These are phyloP conservation scores for Echiichthys vipera DNA, from an alignment of 2,797 vertebrate genomes.

Conservation along the genomic window DNA sequence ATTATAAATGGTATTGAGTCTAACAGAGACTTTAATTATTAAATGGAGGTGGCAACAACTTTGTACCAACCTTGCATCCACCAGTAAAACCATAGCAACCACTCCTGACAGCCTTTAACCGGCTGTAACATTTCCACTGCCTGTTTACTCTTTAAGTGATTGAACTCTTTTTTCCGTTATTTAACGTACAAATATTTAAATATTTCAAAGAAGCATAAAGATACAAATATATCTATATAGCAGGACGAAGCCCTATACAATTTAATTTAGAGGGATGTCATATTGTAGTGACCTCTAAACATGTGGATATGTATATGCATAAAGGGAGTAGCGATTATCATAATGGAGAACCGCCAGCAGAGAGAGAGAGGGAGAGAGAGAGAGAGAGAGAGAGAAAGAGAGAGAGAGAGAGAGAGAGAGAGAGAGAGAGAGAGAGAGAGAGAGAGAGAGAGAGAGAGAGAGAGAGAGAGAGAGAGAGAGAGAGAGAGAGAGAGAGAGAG, in stretches of 20 bases:
- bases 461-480: background rate
- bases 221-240: conserved; percentile 3
- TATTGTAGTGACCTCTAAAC: conserved; percentile 22
- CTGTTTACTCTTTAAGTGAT: background rate
- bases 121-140: background rate
- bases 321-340: conserved; percentile 23
- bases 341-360: conserved; percentile 42
- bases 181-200: background rate
- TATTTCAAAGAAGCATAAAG: background rate
- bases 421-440: background rate
- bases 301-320: conserved; percentile 51
- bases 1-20: conserved; percentile 25
- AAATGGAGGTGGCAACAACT: conserved; percentile 4
- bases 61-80: conserved; percentile 1
- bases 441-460: background rate
- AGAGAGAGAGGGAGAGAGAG: background rate
- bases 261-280: conserved; percentile 15
- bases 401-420: background rate
- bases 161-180: background rate
- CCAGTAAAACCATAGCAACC: conserved; percentile 21
- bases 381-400: background rate
- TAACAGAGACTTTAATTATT: conserved; percentile 31
- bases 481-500: background rate
- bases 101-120: background rate
- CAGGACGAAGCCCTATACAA: conserved; percentile 12